Evolutionary conservation across 2,113 vertebrate species (phyloP).

Genomic region (Sylvietta virens): DNA sequence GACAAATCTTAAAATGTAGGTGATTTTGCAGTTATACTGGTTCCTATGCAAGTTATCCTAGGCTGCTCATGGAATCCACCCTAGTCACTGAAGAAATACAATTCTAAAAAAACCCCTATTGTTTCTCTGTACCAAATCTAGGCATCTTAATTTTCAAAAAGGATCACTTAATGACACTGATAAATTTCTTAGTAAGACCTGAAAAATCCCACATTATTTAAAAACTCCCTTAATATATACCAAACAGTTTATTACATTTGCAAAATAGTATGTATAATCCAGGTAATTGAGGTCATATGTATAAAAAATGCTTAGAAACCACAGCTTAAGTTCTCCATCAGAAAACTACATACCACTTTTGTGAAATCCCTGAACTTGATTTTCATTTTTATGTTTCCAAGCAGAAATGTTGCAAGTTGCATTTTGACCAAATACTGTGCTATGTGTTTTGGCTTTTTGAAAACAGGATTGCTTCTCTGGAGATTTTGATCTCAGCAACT

Average conservation of each 20-base stretch:
- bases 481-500: conserved; percentile 30
- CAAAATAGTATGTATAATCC: neutral
- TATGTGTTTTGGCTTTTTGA: neutral
- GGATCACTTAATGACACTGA: neutral
- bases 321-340: neutral
- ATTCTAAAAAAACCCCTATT: neutral
- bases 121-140: neutral
- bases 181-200: neutral
- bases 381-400: conserved; percentile 54
- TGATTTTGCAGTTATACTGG: neutral
- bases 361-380: conserved; percentile 37
- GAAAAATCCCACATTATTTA: neutral
- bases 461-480: conserved; percentile 43
- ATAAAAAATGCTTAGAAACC: neutral
- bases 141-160: neutral
- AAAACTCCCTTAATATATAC: neutral
- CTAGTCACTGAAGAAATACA: neutral
- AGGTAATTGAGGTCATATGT: neutral
- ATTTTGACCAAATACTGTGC: conserved; percentile 25
- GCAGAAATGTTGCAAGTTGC: conserved; percentile 19
- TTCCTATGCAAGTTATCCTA: neutral
- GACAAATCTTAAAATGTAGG: neutral
- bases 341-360: conserved; percentile 17
- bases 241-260: neutral
- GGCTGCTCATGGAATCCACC: neutral